Percentiles rank a stretch among this genome's conserved stretches.
phyloP scores from a whole-genome alignment of 2,113 vertebrate species.

The Phaethornis superciliosus region DNA sequence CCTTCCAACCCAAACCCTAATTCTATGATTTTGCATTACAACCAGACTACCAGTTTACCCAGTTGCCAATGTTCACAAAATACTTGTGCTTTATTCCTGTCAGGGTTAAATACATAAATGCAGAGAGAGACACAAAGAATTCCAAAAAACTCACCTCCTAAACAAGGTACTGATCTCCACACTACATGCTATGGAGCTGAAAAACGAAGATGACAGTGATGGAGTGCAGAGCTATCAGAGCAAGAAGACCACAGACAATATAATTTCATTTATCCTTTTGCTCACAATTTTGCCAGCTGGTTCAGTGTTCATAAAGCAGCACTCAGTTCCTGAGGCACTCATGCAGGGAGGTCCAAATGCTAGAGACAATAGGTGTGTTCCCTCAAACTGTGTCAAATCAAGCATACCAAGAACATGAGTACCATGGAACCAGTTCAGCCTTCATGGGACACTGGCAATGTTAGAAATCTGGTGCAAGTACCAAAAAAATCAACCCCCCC shows the following conservation, averaged over 20 bases:
- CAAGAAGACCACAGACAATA: rapidly evolving
- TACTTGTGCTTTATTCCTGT: not conserved
- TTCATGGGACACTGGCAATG: rapidly evolving
- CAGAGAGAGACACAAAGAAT: not conserved
- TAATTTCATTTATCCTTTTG: not conserved
- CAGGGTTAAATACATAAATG: not conserved
- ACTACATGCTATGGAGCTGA: not conserved
- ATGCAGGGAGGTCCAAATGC: not conserved
- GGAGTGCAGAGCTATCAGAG: not conserved
- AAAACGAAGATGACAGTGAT: not conserved
- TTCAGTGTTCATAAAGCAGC: not conserved
- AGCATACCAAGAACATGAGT: not conserved
- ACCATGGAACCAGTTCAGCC: not conserved
- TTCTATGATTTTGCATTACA: not conserved
- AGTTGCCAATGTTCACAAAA: not conserved
- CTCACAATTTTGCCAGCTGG: not conserved
- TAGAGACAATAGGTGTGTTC: not conserved
- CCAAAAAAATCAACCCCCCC: no score
- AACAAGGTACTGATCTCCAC: not conserved
- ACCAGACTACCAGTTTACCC: not conserved
- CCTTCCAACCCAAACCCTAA: no score
- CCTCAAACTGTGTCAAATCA: not conserved
- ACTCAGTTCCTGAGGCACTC: not conserved
- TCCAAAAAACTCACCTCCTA: not conserved
- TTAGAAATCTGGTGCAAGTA: not conserved